Base-by-base conservation (phyloP, 2,888 invertebrate genomes). In the Phorcus lineatus region DNA sequence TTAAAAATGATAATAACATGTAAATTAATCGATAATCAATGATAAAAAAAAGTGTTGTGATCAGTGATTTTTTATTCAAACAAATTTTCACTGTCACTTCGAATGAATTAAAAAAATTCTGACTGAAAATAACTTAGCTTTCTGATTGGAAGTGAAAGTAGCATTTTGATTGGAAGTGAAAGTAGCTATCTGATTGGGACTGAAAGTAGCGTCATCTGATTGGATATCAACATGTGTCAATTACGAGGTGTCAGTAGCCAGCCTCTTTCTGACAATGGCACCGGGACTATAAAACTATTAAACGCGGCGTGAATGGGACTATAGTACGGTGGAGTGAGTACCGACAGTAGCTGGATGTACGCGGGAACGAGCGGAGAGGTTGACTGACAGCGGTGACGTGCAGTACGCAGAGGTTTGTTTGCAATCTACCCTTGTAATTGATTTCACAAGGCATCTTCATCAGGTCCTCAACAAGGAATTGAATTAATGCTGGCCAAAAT, bases 231-330 rank as follows among this genome's bases (percentile, higher is more conserved):
- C 70, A 70, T 70, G 40, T 36, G 19, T 40, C 31, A 70, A 36
- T 70, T 70, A 11, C 19, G n/a, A 40, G 17, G 17, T 40, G 31
- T 70, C 70, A 40, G n/a, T 11, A 22, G 11, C 36, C 17, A 62
- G 70, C 70, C 70, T 70, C 70, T 17, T 19, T 70, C 70, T 70
- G 70, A 70, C 70, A 70, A n/a, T 57, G 70, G 40, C 40, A 31
- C 9, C 7, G 17, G 1, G 16, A 16, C 16, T 70, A 17, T 19
- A 70, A 17, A 24, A 57, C 40, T 17, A 70, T 36, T 6, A 70
- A 17, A 36, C 31, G n/a, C 19, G 70, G 40, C 13, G 47, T 13
- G 47, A 47, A 13, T 47, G 47, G 47, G 13, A 47, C 47, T 13
- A 47, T 47, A 1, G 47, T 13, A 47, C 13, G 47, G 36, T 67